A percentile compares a stretch with the other conserved stretches of the same genome.
These are phyloP conservation scores for Helostoma temminkii DNA, from an alignment of 2,797 vertebrate genomes.

Conservation along the genomic window DNA sequence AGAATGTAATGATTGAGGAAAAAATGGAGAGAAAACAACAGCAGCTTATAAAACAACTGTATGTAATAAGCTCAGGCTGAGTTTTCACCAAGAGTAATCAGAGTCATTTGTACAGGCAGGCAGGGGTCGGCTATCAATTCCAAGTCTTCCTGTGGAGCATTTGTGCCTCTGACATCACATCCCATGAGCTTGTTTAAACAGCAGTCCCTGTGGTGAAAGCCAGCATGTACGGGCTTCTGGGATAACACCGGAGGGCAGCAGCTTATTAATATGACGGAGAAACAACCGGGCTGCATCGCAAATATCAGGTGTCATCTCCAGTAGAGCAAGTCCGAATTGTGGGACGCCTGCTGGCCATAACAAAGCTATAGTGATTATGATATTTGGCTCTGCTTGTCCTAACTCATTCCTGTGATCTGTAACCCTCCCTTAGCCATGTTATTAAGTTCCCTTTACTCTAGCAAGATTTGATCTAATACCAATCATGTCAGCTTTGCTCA, in stretches of 20 bases:
- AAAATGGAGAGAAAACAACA: constrained; percentile 37
- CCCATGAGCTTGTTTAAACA: constrained; percentile 39
- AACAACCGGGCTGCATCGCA: constrained; percentile 24
- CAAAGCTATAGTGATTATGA: constrained; percentile 19
- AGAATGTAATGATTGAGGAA: constrained; percentile 54
- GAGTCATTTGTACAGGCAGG: constrained; percentile 21
- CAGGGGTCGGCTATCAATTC: constrained; percentile 40
- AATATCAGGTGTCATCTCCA: constrained; percentile 57
- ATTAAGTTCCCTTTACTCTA: constrained; percentile 16
- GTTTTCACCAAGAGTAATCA: constrained; percentile 38
- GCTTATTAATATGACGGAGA: constrained; percentile 38
- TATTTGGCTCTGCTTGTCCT: constrained; percentile 28
- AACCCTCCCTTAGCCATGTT: neutral
- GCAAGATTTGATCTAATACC: constrained; percentile 16
- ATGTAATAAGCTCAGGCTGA: constrained; percentile 46
- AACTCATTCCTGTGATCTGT: constrained; percentile 40
- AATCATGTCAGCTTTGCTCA: constrained; percentile 9
- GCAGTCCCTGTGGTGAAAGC: constrained; percentile 10
- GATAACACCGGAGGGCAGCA: constrained; percentile 6
- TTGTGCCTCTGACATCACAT: constrained; percentile 60
- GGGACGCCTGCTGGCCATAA: constrained; percentile 35
- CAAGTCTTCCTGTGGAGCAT: constrained; percentile 19
- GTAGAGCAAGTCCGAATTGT: constrained; percentile 3
- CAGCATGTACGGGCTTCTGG: constrained; percentile 8
- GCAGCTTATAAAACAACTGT: constrained; percentile 37